Evolutionary conservation across 1,140 invertebrate genomes (phyloP).

Genomic region (Drosophila suzukii): DNA sequence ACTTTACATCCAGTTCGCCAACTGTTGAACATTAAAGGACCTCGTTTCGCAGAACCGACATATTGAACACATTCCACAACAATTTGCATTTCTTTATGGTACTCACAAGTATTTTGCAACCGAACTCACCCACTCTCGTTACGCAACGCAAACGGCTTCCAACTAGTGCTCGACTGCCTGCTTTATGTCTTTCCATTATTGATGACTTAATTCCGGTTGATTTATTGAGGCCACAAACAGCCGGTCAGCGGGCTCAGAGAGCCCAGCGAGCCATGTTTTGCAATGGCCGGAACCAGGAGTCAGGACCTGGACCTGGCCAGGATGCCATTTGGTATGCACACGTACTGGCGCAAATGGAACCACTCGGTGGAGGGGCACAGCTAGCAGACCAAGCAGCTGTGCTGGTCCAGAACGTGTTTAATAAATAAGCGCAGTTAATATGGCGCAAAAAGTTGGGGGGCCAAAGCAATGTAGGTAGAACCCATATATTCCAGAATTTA

Average conservation of each 20-base stretch:
- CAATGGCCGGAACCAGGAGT: slow-evolving; percentile 29
- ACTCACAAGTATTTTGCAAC: slow-evolving; percentile 34
- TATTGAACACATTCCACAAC: slow-evolving; percentile 29
- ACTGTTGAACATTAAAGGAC: slow-evolving; percentile 13
- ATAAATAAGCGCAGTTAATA: slow-evolving; percentile 78
- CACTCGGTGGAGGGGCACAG: slow-evolving; percentile 1
- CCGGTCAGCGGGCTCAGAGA: slow-evolving; percentile 40
- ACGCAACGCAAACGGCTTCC: slow-evolving; percentile 38
- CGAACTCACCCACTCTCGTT: slow-evolving; percentile 16
- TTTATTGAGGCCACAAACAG: slow-evolving; percentile 81
- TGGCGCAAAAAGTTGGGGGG: slow-evolving; percentile 54
- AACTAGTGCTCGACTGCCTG: slow-evolving; percentile 64
- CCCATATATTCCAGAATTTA: slow-evolving; percentile 18
- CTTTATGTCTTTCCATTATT: slow-evolving; percentile 80
- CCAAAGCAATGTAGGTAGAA: slow-evolving; percentile 16
- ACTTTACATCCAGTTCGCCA: slow-evolving; percentile 16
- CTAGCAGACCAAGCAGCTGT: slow-evolving; percentile 7
- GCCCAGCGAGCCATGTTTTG: slow-evolving; percentile 24
- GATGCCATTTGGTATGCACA: slow-evolving; percentile 70
- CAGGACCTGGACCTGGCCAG: slow-evolving; percentile 28
- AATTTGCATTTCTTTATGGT: slow-evolving; percentile 60
- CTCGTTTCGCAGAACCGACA: not conserved
- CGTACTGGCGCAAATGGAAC: slow-evolving; percentile 47
- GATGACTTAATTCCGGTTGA: slow-evolving; percentile 80
- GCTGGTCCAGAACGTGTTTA: slow-evolving; percentile 61